A percentile compares a stretch with the other conserved stretches of the same genome.
These are phyloP conservation scores for Mycogona germanica DNA, from an alignment of 2,888 invertebrate genomes.

Conservation along the genomic window DNA sequence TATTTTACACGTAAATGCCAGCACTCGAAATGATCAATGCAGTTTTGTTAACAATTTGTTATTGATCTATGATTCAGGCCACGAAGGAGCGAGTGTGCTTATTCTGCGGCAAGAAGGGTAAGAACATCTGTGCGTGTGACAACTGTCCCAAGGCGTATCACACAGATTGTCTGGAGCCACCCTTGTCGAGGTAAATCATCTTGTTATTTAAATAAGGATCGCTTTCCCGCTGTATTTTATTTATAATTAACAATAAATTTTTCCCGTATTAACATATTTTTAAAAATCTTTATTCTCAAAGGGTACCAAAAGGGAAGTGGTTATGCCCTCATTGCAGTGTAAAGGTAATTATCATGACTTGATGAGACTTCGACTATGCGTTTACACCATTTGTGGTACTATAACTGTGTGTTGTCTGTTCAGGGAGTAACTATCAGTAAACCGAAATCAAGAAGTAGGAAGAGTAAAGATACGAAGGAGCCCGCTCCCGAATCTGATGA, in stretches of 20 bases:
- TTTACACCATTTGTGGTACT: too few relatives aligned
- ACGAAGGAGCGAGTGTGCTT: constrained; percentile 87
- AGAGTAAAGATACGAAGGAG: constrained; percentile 22
- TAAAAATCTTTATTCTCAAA: background rate
- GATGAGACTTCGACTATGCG: too few relatives aligned
- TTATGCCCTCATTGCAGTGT: constrained; percentile 65
- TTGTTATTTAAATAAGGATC: too few relatives aligned
- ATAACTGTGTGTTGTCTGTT: background rate
- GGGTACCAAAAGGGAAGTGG: constrained; percentile 64
- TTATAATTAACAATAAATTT: too few relatives aligned
- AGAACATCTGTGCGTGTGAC: constrained; percentile 71
- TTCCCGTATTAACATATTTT: too few relatives aligned
- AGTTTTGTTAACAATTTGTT: background rate
- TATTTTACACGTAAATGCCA: too few relatives aligned
- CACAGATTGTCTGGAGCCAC: constrained; percentile 83
- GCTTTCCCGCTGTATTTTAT: too few relatives aligned
- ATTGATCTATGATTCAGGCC: constrained; percentile 43
- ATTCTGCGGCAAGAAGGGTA: constrained; percentile 70
- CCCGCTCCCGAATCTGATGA: constrained; percentile 24
- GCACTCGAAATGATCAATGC: constrained; percentile 1
- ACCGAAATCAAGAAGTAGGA: constrained; percentile 23
- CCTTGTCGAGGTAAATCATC: constrained; percentile 44
- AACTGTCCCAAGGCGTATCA: constrained; percentile 85
- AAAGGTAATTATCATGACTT: background rate
- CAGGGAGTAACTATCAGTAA: background rate